Evolutionary conservation across 2,888 invertebrate genomes (phyloP).

Genomic region (Pristionchus fissidentatus): DNA sequence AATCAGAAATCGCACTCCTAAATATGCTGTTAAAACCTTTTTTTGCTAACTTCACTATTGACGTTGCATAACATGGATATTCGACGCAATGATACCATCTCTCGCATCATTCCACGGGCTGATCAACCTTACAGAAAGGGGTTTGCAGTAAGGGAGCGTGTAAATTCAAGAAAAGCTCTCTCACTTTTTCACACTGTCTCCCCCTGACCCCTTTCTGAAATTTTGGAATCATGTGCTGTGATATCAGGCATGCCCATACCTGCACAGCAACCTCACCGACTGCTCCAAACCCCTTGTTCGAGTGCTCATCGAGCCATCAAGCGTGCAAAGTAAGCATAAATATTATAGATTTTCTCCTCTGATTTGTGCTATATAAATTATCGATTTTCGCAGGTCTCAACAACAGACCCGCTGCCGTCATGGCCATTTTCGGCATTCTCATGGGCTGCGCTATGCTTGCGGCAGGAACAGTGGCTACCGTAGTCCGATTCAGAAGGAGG

Average conservation of each 20-base stretch:
- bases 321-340: background rate
- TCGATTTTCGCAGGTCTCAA: background rate
- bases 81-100: too few species aligned
- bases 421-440: background rate
- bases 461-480: background rate
- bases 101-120: too few species aligned
- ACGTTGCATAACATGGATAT: too few species aligned
- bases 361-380: background rate
- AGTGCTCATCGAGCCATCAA: background rate
- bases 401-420: background rate
- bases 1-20: too few species aligned
- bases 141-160: too few species aligned
- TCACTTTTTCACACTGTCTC: too few species aligned
- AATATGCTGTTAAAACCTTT: too few species aligned
- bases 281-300: background rate
- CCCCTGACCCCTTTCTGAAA: background rate
- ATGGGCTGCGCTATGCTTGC: constrained; percentile 12
- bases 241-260: constrained; percentile 37
- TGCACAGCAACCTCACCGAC: background rate
- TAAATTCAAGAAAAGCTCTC: too few species aligned
- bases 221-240: background rate
- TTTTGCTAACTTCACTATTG: too few species aligned
- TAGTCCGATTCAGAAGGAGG: constrained; percentile 23
- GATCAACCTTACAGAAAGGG: too few species aligned
- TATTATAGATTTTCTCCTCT: background rate